Base-by-base conservation (phyloP, 2,888 invertebrate species). In the Baccha elongata region DNA sequence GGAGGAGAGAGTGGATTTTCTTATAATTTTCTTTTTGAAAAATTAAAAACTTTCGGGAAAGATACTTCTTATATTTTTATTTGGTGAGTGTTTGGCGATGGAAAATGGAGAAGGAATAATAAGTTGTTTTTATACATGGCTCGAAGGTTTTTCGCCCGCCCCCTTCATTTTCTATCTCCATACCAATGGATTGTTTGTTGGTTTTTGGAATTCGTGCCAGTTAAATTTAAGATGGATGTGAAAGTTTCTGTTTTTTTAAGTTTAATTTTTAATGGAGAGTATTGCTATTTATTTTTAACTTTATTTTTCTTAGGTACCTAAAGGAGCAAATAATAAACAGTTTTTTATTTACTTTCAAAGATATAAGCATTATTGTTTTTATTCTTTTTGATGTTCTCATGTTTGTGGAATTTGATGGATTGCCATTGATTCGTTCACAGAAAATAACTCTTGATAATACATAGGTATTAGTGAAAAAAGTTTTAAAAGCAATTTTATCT, bases 21-120 rank as follows among this genome's bases (percentile, higher is more conserved):
- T 48, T 68, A 79, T 73, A 74, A 67, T 79, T 79, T 79, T 74
- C 55, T 58, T 80, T 44, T 79, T 64, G 40, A 50, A 71, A 80
- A 74, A 79, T 68, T 80, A 80, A 80, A 80, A 74, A 29, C 74
- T 80, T 79, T 44, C 23, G 13, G 10, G 48, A 48, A 42, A 29
- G 15, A 42, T 44, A 60, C 29, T 60, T 29, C 17, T 60, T 42
- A 3, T 60, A 29, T 44, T 35, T 42, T 26, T 65, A 32, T 53
- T 13, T 32, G 7, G 19, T 11, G 8, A 21, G 35, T 11, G n/a
- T 15, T 21, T 0, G 13, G 11, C 1, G 23, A 17, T 26, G 44
- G 37, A 8, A 32, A 48, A 8, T 21, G 48, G 21, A 17, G 50
- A 8, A 3, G 37, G 48, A 35, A 48, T 15, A 35, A 58, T 60